Evolutionary conservation across 2,113 vertebrate genomes (phyloP).

Genomic region (Pangasianodon gigas): DNA sequence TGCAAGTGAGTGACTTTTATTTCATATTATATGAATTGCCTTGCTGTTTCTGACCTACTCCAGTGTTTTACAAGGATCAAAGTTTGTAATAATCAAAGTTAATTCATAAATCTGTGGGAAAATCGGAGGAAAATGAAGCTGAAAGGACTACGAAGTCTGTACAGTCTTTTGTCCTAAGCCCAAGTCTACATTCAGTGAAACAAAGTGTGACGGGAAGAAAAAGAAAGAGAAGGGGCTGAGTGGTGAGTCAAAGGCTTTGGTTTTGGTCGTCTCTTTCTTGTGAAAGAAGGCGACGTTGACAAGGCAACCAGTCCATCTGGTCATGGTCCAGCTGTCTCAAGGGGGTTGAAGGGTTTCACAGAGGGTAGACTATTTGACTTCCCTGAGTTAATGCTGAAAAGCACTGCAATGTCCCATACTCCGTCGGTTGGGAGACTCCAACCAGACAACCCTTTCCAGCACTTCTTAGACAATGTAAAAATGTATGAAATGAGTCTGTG

Average conservation of each 20-base stretch:
- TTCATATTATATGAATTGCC: neutral
- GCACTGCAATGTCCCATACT: constrained; percentile 9
- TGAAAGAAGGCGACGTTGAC: constrained; percentile 59
- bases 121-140: neutral
- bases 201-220: neutral
- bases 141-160: neutral
- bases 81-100: neutral
- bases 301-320: constrained; percentile 69
- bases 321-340: constrained; percentile 66
- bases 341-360: constrained; percentile 50
- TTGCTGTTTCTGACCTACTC: neutral
- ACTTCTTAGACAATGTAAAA: neutral
- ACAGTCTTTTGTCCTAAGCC: neutral
- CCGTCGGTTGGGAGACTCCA: neutral
- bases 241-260: constrained; percentile 57
- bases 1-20: neutral
- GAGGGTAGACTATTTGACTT: constrained; percentile 57
- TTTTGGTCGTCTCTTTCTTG: constrained; percentile 57
- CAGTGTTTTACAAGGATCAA: neutral
- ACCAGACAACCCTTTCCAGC: neutral
- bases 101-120: neutral
- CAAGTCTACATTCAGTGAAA: constrained; percentile 7
- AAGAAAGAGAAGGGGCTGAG: constrained; percentile 7
- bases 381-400: constrained; percentile 32
- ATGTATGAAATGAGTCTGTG: neutral